Evolutionary conservation across 2,113 vertebrate genomes (phyloP).

Genomic region (Phodopus roborovskii): DNA sequence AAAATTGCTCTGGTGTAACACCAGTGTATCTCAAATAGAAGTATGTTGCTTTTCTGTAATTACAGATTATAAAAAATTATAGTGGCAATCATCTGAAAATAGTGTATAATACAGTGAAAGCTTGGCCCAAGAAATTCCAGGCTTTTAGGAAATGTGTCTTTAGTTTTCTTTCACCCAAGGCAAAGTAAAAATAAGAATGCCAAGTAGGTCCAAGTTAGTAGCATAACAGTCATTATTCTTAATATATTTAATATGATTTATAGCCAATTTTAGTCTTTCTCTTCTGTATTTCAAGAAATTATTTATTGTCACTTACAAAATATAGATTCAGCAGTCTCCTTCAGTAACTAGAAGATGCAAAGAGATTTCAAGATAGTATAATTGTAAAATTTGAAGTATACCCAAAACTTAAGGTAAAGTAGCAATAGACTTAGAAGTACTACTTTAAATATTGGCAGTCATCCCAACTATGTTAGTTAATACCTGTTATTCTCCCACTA

Average conservation of each 20-base stretch:
- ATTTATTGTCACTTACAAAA: conserved; percentile 38
- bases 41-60: background rate
- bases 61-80: conserved; percentile 58
- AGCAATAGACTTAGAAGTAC: conserved; percentile 42
- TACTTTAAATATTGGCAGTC: conserved; percentile 53
- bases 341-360: background rate
- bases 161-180: conserved; percentile 17
- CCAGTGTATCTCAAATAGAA: background rate
- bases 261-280: background rate
- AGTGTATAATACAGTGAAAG: background rate
- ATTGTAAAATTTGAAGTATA: conserved; percentile 58
- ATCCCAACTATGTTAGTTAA: background rate
- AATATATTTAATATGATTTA: background rate
- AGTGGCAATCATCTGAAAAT: conserved; percentile 51
- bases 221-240: background rate
- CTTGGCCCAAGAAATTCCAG: conserved; percentile 6
- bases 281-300: conserved; percentile 60
- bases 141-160: conserved; percentile 9
- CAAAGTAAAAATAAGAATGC: conserved; percentile 23
- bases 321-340: conserved; percentile 17
- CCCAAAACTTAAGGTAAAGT: conserved; percentile 43
- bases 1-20: conserved; percentile 67
- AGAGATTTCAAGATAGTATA: conserved; percentile 46
- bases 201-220: background rate
- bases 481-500: conserved; percentile 37